These are phyloP conservation scores for Drosophila melanica DNA, from an alignment of 1,140 invertebrate genomes.

Conservation along the genomic window DNA sequence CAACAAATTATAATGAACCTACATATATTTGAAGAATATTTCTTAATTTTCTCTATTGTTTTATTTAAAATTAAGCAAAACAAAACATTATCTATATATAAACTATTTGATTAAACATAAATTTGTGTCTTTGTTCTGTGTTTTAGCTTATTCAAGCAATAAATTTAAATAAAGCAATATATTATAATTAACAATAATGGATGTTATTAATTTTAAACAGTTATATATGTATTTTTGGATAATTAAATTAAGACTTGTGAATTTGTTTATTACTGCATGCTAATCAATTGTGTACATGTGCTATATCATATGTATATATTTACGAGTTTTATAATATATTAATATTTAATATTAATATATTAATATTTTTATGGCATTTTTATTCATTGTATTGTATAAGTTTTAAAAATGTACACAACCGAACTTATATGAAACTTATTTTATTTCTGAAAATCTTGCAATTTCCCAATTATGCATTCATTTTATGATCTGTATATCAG, in stretches of 20 bases:
- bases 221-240: no score
- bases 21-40: constrained; percentile 15
- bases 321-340: no score
- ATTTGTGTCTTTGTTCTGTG: background rate
- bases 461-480: background rate
- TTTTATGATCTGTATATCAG: constrained; percentile 9
- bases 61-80: constrained; percentile 4
- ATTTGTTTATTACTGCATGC: no score
- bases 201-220: no score
- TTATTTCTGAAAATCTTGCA: background rate
- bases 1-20: background rate
- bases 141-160: background rate
- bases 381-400: no score
- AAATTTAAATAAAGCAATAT: background rate
- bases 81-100: background rate
- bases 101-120: no score
- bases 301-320: no score
- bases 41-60: constrained; percentile 9
- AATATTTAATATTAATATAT: no score
- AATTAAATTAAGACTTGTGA: no score
- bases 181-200: background rate
- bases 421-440: background rate
- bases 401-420: no score
- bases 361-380: no score
- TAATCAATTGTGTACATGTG: no score